These are phyloP conservation scores for Amblyopsis hoosieri DNA, from an alignment of 2,797 vertebrate species.

Conservation along the genomic window DNA sequence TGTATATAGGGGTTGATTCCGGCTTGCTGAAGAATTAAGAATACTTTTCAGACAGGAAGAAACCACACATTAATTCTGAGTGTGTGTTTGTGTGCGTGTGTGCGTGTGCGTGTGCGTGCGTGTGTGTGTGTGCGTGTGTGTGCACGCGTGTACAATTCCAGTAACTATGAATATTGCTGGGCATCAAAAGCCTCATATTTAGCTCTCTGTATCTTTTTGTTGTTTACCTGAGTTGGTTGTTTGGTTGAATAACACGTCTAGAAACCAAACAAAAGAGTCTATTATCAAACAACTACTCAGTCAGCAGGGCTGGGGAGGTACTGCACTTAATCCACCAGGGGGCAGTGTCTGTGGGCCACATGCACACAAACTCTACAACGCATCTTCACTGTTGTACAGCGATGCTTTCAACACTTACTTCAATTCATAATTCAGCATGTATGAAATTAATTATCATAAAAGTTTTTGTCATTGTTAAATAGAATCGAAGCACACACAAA, in stretches of 20 bases:
- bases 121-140: not conserved
- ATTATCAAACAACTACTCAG: constrained; percentile 42
- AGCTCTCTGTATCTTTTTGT: constrained; percentile 15
- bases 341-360: constrained; percentile 63
- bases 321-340: constrained; percentile 66
- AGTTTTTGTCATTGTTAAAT: too few relatives aligned
- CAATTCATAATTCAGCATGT: not conserved
- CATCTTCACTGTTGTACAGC: not conserved
- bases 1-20: constrained; percentile 66
- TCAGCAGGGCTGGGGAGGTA: constrained; percentile 1
- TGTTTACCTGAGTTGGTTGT: constrained; percentile 26
- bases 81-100: constrained; percentile 7
- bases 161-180: not conserved
- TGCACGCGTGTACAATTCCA: not conserved
- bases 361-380: constrained; percentile 11
- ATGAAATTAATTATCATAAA: too few relatives aligned
- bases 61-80: constrained; percentile 46
- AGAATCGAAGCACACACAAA: too few relatives aligned
- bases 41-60: constrained; percentile 29
- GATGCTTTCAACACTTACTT: not conserved
- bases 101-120: constrained; percentile 14
- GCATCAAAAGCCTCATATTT: constrained; percentile 3
- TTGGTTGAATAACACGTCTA: constrained; percentile 40
- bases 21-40: constrained; percentile 52
- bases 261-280: constrained; percentile 45